phyloP scores from a whole-genome alignment of 2,797 vertebrate genomes.

The Neosalanx taihuensis region DNA sequence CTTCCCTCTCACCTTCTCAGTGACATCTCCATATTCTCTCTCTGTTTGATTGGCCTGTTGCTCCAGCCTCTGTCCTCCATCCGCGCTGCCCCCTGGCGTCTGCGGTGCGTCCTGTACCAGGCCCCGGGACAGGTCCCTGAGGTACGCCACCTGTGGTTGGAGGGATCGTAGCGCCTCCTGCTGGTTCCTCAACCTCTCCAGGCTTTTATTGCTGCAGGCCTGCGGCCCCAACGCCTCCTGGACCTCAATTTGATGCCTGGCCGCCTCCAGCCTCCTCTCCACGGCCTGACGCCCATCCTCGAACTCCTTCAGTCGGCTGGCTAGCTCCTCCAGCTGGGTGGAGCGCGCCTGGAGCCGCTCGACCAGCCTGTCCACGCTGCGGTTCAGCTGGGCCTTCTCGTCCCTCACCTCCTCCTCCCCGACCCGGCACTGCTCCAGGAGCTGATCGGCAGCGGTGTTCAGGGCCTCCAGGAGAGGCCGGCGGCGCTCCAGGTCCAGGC shows the following conservation, averaged over 20 bases:
- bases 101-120: constrained; percentile 88
- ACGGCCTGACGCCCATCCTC: constrained; percentile 89
- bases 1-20: constrained; percentile 74
- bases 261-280: constrained; percentile 90
- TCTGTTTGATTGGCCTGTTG: constrained; percentile 79
- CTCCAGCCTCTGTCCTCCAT: constrained; percentile 80
- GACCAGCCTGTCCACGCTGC: constrained; percentile 81
- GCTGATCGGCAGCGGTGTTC: constrained; percentile 86
- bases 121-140: constrained; percentile 86
- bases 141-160: constrained; percentile 89
- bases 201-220: constrained; percentile 93
- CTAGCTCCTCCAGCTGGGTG: constrained; percentile 89
- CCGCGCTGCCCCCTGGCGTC: constrained; percentile 58
- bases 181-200: constrained; percentile 88
- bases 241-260: constrained; percentile 93
- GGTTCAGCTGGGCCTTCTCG: constrained; percentile 89
- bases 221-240: constrained; percentile 92
- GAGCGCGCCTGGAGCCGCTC: constrained; percentile 83
- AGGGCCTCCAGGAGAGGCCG: constrained; percentile 85
- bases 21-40: constrained; percentile 79
- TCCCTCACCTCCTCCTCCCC: constrained; percentile 92
- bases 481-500: constrained; percentile 85
- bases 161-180: constrained; percentile 86
- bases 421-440: constrained; percentile 84
- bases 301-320: constrained; percentile 90